A percentile compares a stretch with the other conserved stretches of the same genome.
Evolutionary conservation across 2,797 vertebrate genomes (phyloP).

Genomic region (Fratercula arctica): DNA sequence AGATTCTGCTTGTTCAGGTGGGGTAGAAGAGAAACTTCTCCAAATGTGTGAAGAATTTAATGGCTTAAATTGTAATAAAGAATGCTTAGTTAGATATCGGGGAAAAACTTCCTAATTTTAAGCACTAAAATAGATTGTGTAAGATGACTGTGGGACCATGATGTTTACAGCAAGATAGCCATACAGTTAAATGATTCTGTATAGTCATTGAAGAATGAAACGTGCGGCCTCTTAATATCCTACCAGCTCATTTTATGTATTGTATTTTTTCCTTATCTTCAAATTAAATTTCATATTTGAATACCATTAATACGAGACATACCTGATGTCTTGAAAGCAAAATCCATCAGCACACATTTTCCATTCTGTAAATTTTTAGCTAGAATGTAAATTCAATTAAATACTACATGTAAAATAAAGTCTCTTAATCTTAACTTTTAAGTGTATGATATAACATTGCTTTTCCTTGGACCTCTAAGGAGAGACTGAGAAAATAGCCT

Average conservation of each 20-base stretch:
- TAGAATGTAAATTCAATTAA: neutral
- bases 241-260: neutral
- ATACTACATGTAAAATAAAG: neutral
- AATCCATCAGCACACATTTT: neutral
- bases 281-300: neutral
- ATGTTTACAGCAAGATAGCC: neutral
- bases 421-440: neutral
- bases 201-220: neutral
- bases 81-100: neutral
- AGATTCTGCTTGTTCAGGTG: neutral
- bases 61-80: neutral
- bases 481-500: neutral
- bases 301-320: neutral
- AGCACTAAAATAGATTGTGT: neutral
- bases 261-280: neutral
- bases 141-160: neutral
- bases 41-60: neutral
- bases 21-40: neutral
- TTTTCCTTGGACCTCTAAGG: neutral
- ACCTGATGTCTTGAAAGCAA: neutral
- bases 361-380: neutral
- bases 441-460: neutral
- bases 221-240: neutral
- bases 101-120: neutral
- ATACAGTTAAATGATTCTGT: neutral